Base-by-base conservation (phyloP, 2,888 invertebrate species). In the Lottia scabra region DNA sequence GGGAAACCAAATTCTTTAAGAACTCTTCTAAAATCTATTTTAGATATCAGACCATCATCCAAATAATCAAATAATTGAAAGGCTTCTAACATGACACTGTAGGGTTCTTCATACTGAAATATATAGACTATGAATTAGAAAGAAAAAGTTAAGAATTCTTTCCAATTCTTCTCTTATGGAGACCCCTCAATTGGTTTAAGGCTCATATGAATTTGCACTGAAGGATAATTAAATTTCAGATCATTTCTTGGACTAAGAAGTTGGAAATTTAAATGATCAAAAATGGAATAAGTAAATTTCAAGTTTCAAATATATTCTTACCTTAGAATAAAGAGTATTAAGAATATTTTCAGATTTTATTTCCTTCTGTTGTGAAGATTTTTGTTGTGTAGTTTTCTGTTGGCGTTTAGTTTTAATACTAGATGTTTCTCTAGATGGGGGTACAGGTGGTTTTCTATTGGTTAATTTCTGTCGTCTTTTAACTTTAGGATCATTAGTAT, bases 61-160 rank as follows among this genome's bases (percentile, higher is more conserved):
- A 83, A 74, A 71, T 83, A 80, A 73, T 87, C 87, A 76, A 86
- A 86, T 43, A 83, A 70, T 62, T 85, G 76, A 75, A 84, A 85
- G 8, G 85, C 85, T 30, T 81, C 77, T 67, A 77, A 27, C 77
- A 87, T 79, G 5, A 78, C 78, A 48, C 80, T 81, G 77, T 86
- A 86, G 0, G 80, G 74, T 63, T 84, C 83, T 64, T 86, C 86
- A 81, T 86, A 85, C 87, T 87, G 80, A 44, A 79, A 77, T 19
- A n/a, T 12, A 27, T 30, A 4, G 4, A 30, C 30, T 30, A 30
- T n/a, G n/a, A n/a, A n/a, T n/a, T n/a, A n/a, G n/a, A n/a, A n/a
- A n/a, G n/a, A n/a, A n/a, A n/a, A n/a, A n/a, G n/a, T n/a, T n/a
- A n/a, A n/a, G n/a, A n/a, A 38, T 38, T 38, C 8, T 38, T 38